These are phyloP conservation scores for Gryon sp. DNA, from an alignment of 1,140 invertebrate genomes.

Conservation along the genomic window DNA sequence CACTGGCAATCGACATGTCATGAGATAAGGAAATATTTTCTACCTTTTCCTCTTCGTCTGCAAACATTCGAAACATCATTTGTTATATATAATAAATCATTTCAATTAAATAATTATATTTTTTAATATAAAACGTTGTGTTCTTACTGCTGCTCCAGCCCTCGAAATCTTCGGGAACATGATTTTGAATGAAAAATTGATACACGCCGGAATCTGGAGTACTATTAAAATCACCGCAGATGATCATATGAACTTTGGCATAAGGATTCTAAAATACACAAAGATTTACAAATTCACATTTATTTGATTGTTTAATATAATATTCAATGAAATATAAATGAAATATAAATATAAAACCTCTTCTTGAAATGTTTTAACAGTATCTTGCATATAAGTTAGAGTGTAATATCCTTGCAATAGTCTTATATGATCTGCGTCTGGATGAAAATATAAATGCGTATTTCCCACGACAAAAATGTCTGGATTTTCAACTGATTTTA, in stretches of 20 bases:
- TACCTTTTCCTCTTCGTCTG: slow-evolving; percentile 84
- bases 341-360: slow-evolving; percentile 71
- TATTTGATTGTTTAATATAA: slow-evolving; percentile 5
- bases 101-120: not conserved
- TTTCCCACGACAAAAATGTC: slow-evolving; percentile 87
- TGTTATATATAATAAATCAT: slow-evolving; percentile 15
- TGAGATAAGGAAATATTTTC: slow-evolving; percentile 83
- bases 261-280: slow-evolving; percentile 79
- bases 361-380: slow-evolving; percentile 75
- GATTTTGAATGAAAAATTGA: slow-evolving; percentile 85
- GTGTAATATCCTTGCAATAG: slow-evolving; percentile 86
- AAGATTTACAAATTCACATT: too few species aligned
- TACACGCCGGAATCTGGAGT: slow-evolving; percentile 89
- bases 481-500: slow-evolving; percentile 82
- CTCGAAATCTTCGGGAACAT: slow-evolving; percentile 81
- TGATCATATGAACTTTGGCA: slow-evolving; percentile 82
- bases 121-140: too few species aligned
- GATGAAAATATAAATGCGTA: slow-evolving; percentile 96
- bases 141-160: slow-evolving; percentile 91
- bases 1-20: slow-evolving; percentile 83
- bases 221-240: slow-evolving; percentile 94
- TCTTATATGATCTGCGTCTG: slow-evolving; percentile 92
- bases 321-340: slow-evolving; percentile 1
- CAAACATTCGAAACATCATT: slow-evolving; percentile 51
- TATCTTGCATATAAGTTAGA: slow-evolving; percentile 81